phyloP scores from a whole-genome alignment of 2,113 vertebrate genomes.

The Anseranas semipalmata region DNA sequence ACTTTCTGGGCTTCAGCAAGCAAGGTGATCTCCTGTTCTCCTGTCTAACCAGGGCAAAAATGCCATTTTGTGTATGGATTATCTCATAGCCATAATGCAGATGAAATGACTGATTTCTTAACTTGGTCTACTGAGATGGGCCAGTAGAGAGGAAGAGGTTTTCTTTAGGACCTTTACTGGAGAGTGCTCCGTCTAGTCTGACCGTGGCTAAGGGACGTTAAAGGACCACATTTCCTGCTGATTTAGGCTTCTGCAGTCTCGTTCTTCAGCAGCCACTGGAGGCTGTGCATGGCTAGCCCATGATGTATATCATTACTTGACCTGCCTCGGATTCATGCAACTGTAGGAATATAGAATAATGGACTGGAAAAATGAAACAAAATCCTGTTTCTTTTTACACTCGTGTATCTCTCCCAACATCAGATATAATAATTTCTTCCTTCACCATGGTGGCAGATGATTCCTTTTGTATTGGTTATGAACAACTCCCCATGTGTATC shows the following conservation, averaged over 20 bases:
- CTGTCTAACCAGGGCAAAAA: background rate
- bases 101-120: background rate
- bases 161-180: background rate
- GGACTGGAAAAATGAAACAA: background rate
- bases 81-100: background rate
- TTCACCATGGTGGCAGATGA: background rate
- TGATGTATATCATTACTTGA: background rate
- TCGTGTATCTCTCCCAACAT: background rate
- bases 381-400: background rate
- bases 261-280: background rate
- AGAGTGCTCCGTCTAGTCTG: background rate
- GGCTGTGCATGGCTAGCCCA: background rate
- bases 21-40: accelerated
- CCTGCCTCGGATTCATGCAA: background rate
- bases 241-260: background rate
- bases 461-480: background rate
- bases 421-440: background rate
- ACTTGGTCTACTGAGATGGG: background rate
- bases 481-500: background rate
- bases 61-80: background rate
- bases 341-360: background rate
- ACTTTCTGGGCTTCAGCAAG: background rate
- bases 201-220: background rate
- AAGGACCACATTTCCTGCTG: background rate
- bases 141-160: background rate